Evolutionary conservation across 2,888 invertebrate species (phyloP).

Genomic region (Morpho achilles): DNA sequence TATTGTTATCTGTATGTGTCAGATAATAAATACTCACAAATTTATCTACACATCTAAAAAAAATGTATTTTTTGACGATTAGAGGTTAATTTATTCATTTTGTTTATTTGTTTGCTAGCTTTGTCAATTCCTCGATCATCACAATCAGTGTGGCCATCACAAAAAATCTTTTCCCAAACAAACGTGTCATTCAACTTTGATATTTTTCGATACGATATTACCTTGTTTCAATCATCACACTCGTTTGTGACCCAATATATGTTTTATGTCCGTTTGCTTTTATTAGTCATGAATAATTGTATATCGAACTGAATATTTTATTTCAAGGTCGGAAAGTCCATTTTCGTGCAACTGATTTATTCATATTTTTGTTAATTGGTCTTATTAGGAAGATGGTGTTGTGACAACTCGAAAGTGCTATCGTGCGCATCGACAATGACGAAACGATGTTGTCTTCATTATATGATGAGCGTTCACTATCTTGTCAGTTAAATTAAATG

Average conservation of each 20-base stretch:
- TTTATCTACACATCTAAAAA: too few relatives aligned
- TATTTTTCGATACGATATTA: conserved; percentile 62
- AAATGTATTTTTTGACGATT: too few relatives aligned
- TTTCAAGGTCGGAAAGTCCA: conserved; percentile 48
- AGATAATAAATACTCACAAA: too few relatives aligned
- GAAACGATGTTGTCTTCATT: conserved; percentile 79
- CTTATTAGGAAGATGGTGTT: conserved; percentile 78
- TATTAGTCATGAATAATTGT: conserved; percentile 31
- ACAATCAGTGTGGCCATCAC: conserved; percentile 46
- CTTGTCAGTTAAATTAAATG: conserved; percentile 79
- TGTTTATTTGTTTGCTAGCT: conserved; percentile 42
- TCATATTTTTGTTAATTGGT: conserved; percentile 73
- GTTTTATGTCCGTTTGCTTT: conserved; percentile 45
- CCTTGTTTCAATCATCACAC: conserved; percentile 63
- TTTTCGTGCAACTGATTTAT: conserved; percentile 42
- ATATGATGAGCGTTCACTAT: conserved; percentile 78
- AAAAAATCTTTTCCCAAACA: conserved; percentile 45
- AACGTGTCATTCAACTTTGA: conserved; percentile 73
- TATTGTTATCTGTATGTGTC: too few relatives aligned
- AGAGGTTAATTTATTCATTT: conserved; percentile 4
- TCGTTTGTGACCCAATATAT: conserved; percentile 47
- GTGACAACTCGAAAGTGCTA: conserved; percentile 77
- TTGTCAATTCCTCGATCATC: conserved; percentile 51
- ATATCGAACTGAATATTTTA: conserved; percentile 42
- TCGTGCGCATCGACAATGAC: conserved; percentile 79